phyloP scores from a whole-genome alignment of 1,140 invertebrate species.

The Drosophila ficusphila region DNA sequence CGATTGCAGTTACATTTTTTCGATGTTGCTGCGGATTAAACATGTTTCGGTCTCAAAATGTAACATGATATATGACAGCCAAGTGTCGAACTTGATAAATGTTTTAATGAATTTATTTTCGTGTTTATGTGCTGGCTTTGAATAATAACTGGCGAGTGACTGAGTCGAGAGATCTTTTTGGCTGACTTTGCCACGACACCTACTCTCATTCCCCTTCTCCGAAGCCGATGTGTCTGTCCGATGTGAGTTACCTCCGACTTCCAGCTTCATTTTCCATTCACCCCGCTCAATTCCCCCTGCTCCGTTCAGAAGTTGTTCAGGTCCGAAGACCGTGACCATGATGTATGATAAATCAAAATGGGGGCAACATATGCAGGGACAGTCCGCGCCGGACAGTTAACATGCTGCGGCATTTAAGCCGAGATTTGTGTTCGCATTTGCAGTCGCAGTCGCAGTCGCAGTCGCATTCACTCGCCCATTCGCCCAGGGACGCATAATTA shows the following conservation, averaged over 20 bases:
- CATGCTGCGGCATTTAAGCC: slow-evolving; percentile 65
- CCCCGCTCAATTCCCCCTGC: neutral
- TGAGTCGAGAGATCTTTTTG: slow-evolving; percentile 43
- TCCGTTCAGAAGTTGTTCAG: slow-evolving; percentile 43
- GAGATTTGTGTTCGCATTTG: slow-evolving; percentile 62
- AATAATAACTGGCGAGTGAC: slow-evolving; percentile 3
- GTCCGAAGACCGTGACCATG: slow-evolving; percentile 69
- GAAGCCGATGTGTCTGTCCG: slow-evolving; percentile 21
- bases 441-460: too few relatives aligned
- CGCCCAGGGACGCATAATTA: slow-evolving; percentile 59
- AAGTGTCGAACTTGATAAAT: slow-evolving; percentile 81
- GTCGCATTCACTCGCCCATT: slow-evolving; percentile 34
- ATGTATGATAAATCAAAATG: slow-evolving; percentile 73
- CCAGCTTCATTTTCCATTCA: neutral
- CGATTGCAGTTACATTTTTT: slow-evolving; percentile 44
- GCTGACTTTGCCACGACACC: slow-evolving; percentile 31
- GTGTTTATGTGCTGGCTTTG: slow-evolving; percentile 64
- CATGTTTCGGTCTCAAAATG: slow-evolving; percentile 71
- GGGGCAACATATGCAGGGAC: slow-evolving; percentile 36
- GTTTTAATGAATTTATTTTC: slow-evolving; percentile 82
- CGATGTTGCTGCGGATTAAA: slow-evolving; percentile 68
- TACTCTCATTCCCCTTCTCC: too few relatives aligned
- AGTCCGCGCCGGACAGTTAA: slow-evolving; percentile 55
- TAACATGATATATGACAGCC: slow-evolving; percentile 81
- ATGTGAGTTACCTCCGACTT: too few relatives aligned